Percentiles rank a stretch among this genome's conserved stretches.
Evolutionary conservation across 2,888 invertebrate genomes (phyloP).

Genomic region (Diachrysia chrysitis): DNA sequence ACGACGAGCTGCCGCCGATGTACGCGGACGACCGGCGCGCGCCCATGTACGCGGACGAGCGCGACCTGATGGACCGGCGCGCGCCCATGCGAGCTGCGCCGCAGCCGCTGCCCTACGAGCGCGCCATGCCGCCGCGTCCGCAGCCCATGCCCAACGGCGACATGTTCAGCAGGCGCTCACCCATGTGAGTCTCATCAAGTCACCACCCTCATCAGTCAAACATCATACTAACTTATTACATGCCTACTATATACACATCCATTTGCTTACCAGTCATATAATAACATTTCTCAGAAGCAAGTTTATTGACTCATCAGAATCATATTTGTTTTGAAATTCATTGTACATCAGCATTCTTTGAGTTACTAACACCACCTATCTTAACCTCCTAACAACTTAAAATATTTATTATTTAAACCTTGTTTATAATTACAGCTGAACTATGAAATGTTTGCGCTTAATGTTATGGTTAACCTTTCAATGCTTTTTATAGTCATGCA

Average conservation of each 20-base stretch:
- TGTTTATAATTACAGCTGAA: too few species aligned
- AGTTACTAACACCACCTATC: neutral
- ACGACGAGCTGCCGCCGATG: conserved; percentile 63
- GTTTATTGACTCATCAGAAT: neutral
- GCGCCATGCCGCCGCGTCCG: conserved; percentile 74
- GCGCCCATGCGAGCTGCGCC: conserved; percentile 67
- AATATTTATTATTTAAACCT: neutral
- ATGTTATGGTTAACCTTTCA: too few species aligned
- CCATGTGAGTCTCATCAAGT: conserved; percentile 72
- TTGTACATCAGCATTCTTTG: neutral
- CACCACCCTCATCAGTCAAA: too few species aligned
- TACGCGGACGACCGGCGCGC: conserved; percentile 73
- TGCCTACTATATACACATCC: neutral
- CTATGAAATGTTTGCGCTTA: too few species aligned
- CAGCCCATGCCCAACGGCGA: conserved; percentile 81
- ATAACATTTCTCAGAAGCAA: neutral
- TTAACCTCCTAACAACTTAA: neutral
- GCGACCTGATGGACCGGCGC: conserved; percentile 80
- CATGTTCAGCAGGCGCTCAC: conserved; percentile 86
- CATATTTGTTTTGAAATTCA: neutral
- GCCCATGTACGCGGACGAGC: conserved; percentile 78
- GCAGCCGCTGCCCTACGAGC: conserved; percentile 77
- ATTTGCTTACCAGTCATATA: neutral
- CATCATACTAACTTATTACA: neutral
- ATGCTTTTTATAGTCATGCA: too few species aligned